Evolutionary conservation across 1,140 invertebrate genomes (phyloP).

Genomic region (Paracyclopina nana): DNA sequence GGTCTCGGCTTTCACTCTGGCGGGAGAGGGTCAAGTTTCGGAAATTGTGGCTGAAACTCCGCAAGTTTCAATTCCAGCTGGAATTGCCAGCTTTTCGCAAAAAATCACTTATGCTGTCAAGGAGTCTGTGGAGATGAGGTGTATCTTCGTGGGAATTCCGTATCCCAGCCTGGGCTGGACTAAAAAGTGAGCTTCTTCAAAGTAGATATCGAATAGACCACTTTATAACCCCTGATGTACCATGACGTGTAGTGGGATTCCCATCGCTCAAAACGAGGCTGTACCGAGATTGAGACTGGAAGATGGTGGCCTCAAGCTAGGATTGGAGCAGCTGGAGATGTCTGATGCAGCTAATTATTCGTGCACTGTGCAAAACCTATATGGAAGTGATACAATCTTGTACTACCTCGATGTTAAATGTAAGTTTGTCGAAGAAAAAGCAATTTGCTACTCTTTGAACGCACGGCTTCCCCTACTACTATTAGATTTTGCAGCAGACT

Average conservation of each 20-base stretch:
- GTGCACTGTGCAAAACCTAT: conserved; percentile 21
- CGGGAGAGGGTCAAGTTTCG: conserved; percentile 32
- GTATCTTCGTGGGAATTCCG: conserved; percentile 38
- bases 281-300: too few relatives aligned
- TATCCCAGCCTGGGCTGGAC: too few relatives aligned
- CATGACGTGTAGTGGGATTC: too few relatives aligned
- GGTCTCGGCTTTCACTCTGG: conserved; percentile 38
- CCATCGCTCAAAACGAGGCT: too few relatives aligned
- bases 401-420: conserved; percentile 21
- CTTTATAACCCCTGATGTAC: too few relatives aligned
- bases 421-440: too few relatives aligned
- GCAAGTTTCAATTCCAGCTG: conserved; percentile 13
- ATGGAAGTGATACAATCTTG: conserved; percentile 20
- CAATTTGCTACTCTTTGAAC: too few relatives aligned
- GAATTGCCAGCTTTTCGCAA: conserved; percentile 18
- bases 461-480: too few relatives aligned
- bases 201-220: too few relatives aligned
- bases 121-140: conserved; percentile 35
- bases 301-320: too few relatives aligned
- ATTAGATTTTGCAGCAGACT: too few relatives aligned
- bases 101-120: conserved; percentile 31
- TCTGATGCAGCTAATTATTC: conserved; percentile 23
- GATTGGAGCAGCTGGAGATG: conserved; percentile 17
- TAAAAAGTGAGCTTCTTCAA: too few relatives aligned
- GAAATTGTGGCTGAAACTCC: conserved; percentile 18